Base-by-base conservation (phyloP, 2,113 vertebrate species). In the Myxocyprinus asiaticus region DNA sequence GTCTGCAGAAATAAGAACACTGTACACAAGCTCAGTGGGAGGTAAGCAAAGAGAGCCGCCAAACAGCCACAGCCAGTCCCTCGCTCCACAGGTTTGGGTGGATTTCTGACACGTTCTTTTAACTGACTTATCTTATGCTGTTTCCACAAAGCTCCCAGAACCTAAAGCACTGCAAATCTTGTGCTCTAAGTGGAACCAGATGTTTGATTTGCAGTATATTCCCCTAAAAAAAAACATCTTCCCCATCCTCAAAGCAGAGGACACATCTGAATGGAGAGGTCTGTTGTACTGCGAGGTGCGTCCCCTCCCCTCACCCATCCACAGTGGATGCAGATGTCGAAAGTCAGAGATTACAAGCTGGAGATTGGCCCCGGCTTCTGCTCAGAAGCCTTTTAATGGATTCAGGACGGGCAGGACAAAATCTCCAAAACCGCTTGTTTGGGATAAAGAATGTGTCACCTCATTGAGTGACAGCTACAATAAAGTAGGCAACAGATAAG, bases 31-130 rank as follows among this genome's bases (percentile, higher is more conserved):
- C 70, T 9, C 53, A 67, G 44, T 48, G 79, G 78, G 70, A 67
- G 71, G 17, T 69, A 14, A 43, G 5, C 15, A 59, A 48, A 48
- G 55, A 62, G 44, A 73, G 43, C 71, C 12, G 59, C 15, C 59
- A 65, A 17, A 72, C 15, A 0, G 47, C 69, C 51, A 61, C 74
- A 64, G 64, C n/a, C 58, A 61, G 53, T 63, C 51, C 84, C 79
- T 70, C 76, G 69, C 63, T 77, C n/a, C 81, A 63, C 79, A 85
- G 85, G 88, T 76, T 47, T 73, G 82, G 87, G 86, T 85, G 83
- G 86, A 88, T 92, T 88, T 90, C 83, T 85, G 87, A 89, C 87
- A 80, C 86, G 85, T 91, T 89, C 83, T 78, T 85, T 89, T 90
- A 87, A 87, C 87, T 67, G 85, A 88, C 90, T 83, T 89, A 90